Conservation (phyloP, 2,797 vertebrate genomes). For the Podargus strigoides region DNA sequence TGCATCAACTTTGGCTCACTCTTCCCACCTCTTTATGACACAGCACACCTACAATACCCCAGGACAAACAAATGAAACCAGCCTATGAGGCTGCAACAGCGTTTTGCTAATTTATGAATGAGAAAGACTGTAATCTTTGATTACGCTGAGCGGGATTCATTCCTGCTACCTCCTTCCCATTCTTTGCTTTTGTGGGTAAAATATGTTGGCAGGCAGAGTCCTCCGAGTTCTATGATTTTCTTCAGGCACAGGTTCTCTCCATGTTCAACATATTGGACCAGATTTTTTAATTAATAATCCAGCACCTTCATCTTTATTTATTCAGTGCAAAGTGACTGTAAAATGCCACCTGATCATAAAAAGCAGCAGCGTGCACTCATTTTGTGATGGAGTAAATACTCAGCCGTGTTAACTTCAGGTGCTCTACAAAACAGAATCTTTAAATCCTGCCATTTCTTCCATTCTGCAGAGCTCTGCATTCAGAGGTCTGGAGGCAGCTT, state of each 20-base stretch:
- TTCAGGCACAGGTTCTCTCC: neutral
- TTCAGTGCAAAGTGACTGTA: slow-evolving; percentile 53
- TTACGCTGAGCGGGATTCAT: neutral
- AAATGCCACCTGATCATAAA: neutral
- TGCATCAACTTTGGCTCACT: neutral
- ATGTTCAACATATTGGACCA: slow-evolving; percentile 5
- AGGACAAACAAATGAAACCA: neutral
- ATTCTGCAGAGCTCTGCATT: neutral
- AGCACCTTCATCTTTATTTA: slow-evolving; percentile 52
- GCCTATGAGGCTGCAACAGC: neutral
- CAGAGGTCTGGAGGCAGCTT: neutral
- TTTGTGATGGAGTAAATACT: neutral
- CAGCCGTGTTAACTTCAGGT: neutral
- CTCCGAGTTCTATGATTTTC: neutral
- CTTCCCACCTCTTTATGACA: neutral
- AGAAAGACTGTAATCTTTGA: neutral
- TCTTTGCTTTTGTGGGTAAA: neutral
- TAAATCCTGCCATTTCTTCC: accelerated
- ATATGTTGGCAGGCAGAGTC: neutral
- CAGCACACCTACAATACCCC: neutral
- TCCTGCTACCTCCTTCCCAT: neutral
- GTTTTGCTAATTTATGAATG: neutral
- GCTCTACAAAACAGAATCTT: neutral
- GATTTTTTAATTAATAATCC: slow-evolving; percentile 36
- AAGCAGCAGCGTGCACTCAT: neutral